Percentiles rank a stretch among this genome's conserved stretches.
phyloP scores from a whole-genome alignment of 2,113 vertebrate genomes.

The Naja naja region DNA sequence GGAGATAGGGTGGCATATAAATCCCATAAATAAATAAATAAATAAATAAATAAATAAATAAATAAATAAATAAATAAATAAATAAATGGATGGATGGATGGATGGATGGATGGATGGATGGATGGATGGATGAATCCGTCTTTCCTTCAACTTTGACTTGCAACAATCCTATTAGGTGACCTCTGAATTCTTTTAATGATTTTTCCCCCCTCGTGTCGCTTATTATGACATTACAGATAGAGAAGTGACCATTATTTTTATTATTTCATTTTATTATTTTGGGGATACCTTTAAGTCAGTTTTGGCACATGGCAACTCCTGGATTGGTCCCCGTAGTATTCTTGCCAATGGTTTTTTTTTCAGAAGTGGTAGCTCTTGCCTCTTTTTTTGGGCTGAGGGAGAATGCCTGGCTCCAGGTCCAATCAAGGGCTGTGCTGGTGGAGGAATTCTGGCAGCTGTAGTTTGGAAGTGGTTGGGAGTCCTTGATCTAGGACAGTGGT shows the following conservation, averaged over 20 bases:
- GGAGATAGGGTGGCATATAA: too few species aligned
- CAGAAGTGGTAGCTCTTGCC: not conserved
- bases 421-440: not conserved
- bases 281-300: not conserved
- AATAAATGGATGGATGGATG: too few species aligned
- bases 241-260: not conserved
- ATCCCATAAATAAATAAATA: too few species aligned
- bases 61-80: too few species aligned
- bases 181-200: not conserved
- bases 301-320: not conserved
- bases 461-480: too few species aligned
- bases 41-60: too few species aligned
- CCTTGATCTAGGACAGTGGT: too few species aligned
- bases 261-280: not conserved
- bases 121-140: too few species aligned
- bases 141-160: too few species aligned
- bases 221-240: not conserved
- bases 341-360: not conserved
- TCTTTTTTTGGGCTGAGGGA: not conserved
- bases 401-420: not conserved
- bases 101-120: too few species aligned
- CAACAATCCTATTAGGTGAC: not conserved
- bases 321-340: not conserved
- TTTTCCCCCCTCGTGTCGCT: not conserved
- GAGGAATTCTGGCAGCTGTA: too few species aligned